Base-by-base conservation (phyloP, 2,113 vertebrate genomes). In the Boulengeromyrus knoepffleri region DNA sequence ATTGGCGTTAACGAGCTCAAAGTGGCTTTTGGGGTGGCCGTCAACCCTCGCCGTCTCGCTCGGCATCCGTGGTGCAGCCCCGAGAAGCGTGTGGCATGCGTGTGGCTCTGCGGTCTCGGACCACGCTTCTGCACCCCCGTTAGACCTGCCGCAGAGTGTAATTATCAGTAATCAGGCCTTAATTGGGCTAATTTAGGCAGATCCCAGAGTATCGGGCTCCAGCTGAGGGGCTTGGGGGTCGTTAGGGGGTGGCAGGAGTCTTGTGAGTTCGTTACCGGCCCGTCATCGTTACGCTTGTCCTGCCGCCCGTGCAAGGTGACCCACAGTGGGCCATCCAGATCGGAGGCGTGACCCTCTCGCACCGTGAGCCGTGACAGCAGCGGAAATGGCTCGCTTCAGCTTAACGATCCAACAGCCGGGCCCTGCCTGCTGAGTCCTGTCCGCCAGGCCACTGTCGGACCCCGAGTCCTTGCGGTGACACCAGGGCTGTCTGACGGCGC, bases 161-260 rank as follows among this genome's bases (percentile, higher is more conserved):
- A 66, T 88, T 88, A 66, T 88, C 31, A 88, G 53, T 88, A 62
- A 66, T 42, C 53, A 42, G 87, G 39, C 24, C 89, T 92, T 95
- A 93, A 94, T 95, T 93, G 91, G 77, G 49, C 36, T 92, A 90
- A 93, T 94, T 85, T 91, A 93, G 91, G 91, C 91, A 90, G 91
- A 89, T 89, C 89, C 56, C 80, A 80, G 91, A 90, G 93, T 93
- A 92, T 94, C 84, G 91, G 93, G 89, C 91, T 90, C 92, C 91
- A 90, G 93, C 91, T 89, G 92, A 50, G 93, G 92, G 93, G 90
- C 52, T 45, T 3, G 27, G 19, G 46, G n/a, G 39, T 27, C 24
- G 80, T 36, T 21, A 47, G 1, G 47, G 39, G 89, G 36, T 19
- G 70, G 70, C 31, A 3, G 36, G 70, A 3, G n/a, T 70, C 62